Conservation (phyloP, 2,888 invertebrate genomes). For the Chloroclysta siterata region DNA sequence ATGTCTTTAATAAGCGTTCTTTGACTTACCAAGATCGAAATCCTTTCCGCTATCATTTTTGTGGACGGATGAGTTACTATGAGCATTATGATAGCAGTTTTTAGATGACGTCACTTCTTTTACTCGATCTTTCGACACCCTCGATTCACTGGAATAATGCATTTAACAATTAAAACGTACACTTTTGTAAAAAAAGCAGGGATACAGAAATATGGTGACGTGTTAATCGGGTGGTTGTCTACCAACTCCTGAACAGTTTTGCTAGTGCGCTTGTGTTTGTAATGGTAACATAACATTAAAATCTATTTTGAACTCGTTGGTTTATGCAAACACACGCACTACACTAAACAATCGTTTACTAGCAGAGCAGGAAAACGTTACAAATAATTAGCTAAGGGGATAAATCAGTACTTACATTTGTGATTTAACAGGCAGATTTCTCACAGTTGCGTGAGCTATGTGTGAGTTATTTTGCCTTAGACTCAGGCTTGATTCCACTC, state of each 20-base stretch:
- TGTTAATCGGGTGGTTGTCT: constrained; percentile 4
- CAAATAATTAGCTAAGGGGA: neutral
- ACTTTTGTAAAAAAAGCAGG: neutral
- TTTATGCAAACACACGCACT: neutral
- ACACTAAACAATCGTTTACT: neutral
- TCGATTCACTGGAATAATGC: constrained; percentile 59
- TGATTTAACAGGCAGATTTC: constrained; percentile 46
- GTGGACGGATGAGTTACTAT: constrained; percentile 73
- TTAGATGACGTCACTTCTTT: constrained; percentile 53
- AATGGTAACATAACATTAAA: constrained; percentile 58
- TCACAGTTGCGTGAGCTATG: constrained; percentile 35
- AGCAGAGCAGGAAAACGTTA: constrained; percentile 5
- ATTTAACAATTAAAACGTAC: constrained; percentile 13
- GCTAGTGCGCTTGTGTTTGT: constrained; percentile 42
- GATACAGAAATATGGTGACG: neutral
- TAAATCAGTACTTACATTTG: constrained; percentile 51
- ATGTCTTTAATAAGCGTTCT: neutral
- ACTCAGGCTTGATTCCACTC: constrained; percentile 42
- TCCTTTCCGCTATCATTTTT: constrained; percentile 66
- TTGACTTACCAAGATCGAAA: constrained; percentile 71
- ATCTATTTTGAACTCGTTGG: constrained; percentile 62
- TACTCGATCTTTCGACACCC: constrained; percentile 54
- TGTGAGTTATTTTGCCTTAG: constrained; percentile 36
- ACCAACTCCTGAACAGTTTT: constrained; percentile 15
- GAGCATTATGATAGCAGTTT: constrained; percentile 57